Percentiles rank a stretch among this genome's conserved stretches.
Evolutionary conservation across 1,140 invertebrate genomes (phyloP).

Genomic region (Penaeus indicus): DNA sequence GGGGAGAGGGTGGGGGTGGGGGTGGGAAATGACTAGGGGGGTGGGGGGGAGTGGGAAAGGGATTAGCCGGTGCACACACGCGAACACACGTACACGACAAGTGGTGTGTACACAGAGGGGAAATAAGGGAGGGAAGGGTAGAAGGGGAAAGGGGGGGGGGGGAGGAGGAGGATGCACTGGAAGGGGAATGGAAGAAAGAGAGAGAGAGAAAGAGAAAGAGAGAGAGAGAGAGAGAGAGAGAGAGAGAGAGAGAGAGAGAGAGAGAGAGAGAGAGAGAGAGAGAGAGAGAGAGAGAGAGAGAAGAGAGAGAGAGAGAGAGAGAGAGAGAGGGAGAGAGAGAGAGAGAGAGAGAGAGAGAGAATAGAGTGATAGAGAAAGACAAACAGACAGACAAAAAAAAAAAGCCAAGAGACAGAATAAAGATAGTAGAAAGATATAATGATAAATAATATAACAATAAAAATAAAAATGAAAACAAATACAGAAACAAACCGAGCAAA

Average conservation of each 20-base stretch:
- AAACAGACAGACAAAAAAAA: too few relatives aligned
- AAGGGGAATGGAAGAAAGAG: not conserved
- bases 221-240: not conserved
- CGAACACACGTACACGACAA: slow-evolving; percentile 57
- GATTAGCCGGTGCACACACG: slow-evolving; percentile 58
- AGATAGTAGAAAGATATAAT: too few relatives aligned
- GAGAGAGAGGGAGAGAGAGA: too few relatives aligned
- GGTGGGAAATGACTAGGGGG: not conserved
- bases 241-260: slow-evolving; percentile 9
- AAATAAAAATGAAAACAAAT: too few relatives aligned
- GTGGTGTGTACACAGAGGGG: slow-evolving; percentile 59
- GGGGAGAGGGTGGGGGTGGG: too few relatives aligned
- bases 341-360: too few relatives aligned
- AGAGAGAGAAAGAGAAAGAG: slow-evolving; percentile 5
- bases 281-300: slow-evolving; percentile 1
- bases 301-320: not conserved
- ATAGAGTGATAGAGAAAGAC: too few relatives aligned
- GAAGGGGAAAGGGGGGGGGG: not conserved
- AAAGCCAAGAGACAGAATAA: too few relatives aligned
- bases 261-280: not conserved
- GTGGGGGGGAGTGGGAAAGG: not conserved
- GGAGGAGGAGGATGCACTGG: not conserved
- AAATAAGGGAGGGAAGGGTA: slow-evolving; percentile 18
- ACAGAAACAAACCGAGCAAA: too few relatives aligned
- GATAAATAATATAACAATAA: too few relatives aligned